Evolutionary conservation across 1,140 invertebrate species (phyloP).

Genomic region (Uloborus diversus): DNA sequence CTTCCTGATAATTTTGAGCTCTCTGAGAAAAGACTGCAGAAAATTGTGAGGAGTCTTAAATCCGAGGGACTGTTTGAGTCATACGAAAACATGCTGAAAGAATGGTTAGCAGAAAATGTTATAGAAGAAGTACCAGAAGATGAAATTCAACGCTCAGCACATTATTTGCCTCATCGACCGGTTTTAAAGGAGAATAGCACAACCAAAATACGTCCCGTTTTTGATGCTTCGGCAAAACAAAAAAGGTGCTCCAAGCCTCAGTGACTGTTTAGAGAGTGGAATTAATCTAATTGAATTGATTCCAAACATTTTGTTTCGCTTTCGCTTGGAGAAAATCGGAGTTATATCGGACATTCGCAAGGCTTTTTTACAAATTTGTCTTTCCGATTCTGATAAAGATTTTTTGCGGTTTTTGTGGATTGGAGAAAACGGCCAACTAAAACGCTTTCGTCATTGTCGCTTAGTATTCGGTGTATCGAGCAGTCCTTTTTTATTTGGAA

Average conservation of each 20-base stretch:
- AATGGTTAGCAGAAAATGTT: no score
- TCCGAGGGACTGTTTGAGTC: no score
- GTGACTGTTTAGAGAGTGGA: background rate
- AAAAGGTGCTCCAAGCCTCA: background rate
- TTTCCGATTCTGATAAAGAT: slow-evolving; percentile 22
- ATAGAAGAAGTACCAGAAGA: no score
- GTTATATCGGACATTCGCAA: slow-evolving; percentile 7
- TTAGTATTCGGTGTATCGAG: slow-evolving; percentile 20
- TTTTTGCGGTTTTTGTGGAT: slow-evolving; percentile 19
- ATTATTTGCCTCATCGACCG: background rate
- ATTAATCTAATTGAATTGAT: background rate
- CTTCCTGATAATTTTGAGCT: no score
- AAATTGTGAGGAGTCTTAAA: no score
- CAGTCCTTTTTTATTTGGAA: slow-evolving; percentile 10
- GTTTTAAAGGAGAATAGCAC: background rate
- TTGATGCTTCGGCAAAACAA: background rate
- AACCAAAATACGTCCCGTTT: background rate
- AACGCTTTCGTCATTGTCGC: background rate
- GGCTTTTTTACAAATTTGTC: slow-evolving; percentile 16
- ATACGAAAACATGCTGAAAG: no score
- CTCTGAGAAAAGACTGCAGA: no score
- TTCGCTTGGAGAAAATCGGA: background rate
- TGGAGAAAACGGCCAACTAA: background rate
- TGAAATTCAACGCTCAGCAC: no score
- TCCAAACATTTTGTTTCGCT: background rate